phyloP scores from a whole-genome alignment of 2,113 vertebrate species.

The Pipra filicauda region DNA sequence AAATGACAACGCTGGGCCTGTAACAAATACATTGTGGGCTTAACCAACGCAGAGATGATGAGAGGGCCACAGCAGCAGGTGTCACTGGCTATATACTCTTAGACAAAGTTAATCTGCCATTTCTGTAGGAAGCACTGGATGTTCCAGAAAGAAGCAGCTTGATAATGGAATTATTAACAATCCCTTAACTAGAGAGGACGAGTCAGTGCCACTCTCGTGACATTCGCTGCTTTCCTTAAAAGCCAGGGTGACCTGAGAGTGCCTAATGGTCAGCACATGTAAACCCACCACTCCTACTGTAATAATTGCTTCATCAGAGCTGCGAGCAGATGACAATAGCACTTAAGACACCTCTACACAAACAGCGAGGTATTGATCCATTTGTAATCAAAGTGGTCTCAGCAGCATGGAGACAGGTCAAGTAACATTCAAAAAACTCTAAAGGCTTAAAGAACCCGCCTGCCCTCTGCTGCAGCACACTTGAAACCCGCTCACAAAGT shows the following conservation, averaged over 20 bases:
- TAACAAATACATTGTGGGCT: not conserved
- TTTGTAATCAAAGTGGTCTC: conserved; percentile 79
- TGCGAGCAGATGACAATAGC: conserved; percentile 83
- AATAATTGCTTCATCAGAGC: conserved; percentile 87
- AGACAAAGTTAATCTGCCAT: not conserved
- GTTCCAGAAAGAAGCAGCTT: conserved; percentile 8
- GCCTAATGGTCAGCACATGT: conserved; percentile 69
- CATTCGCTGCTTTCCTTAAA: conserved; percentile 87
- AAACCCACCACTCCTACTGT: conserved; percentile 76
- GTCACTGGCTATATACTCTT: not conserved
- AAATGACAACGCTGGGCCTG: not conserved
- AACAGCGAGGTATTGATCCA: conserved; percentile 85
- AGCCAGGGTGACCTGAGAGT: conserved; percentile 77
- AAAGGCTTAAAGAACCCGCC: conserved; percentile 37
- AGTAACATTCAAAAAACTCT: conserved; percentile 58
- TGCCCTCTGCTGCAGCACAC: not conserved
- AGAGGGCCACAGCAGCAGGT: not conserved
- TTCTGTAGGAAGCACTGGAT: not conserved
- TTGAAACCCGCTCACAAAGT: not conserved
- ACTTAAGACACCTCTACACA: conserved; percentile 91
- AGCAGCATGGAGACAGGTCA: conserved; percentile 53
- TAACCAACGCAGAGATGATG: not conserved
- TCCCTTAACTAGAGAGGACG: not conserved
- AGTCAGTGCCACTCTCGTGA: conserved; percentile 83
- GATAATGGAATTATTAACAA: conserved; percentile 57